phyloP scores from a whole-genome alignment of 2,113 vertebrate species.

The Gavia stellata region DNA sequence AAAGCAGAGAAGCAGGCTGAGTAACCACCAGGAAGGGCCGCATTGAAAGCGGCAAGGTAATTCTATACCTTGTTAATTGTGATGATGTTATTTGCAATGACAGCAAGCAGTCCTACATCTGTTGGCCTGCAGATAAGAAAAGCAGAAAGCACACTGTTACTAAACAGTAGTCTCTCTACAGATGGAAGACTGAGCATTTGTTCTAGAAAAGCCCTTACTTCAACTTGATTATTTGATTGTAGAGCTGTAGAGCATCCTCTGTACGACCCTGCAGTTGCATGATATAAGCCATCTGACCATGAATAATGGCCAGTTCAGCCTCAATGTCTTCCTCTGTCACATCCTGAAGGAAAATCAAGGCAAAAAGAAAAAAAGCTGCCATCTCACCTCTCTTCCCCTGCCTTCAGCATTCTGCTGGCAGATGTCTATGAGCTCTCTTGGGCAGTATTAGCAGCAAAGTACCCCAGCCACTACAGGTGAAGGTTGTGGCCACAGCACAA shows the following conservation, averaged over 20 bases:
- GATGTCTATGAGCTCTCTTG: neutral
- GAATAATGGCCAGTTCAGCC: slow-evolving; percentile 93
- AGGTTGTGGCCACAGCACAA: neutral
- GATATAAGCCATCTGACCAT: slow-evolving; percentile 97
- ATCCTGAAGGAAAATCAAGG: slow-evolving; percentile 77
- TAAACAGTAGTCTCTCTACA: neutral
- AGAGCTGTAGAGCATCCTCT: slow-evolving; percentile 94
- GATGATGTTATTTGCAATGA: slow-evolving; percentile 99
- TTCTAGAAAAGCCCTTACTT: slow-evolving; percentile 77
- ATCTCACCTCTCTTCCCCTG: neutral
- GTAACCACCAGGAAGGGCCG: neutral
- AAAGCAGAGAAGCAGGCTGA: neutral
- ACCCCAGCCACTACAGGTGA: neutral
- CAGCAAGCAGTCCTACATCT: slow-evolving; percentile 93
- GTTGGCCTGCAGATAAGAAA: slow-evolving; percentile 81
- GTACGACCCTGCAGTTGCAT: slow-evolving; percentile 89
- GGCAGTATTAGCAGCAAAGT: neutral
- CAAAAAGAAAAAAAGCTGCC: neutral
- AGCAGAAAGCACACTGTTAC: neutral
- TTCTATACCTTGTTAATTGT: slow-evolving; percentile 93
- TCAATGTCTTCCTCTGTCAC: slow-evolving; percentile 92
- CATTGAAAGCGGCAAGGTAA: neutral
- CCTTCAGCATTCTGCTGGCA: neutral
- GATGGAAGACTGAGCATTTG: neutral
- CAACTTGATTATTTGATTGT: slow-evolving; percentile 98